Evolutionary conservation across 2,113 vertebrate species (phyloP).

Genomic region (Microtus oregoni): DNA sequence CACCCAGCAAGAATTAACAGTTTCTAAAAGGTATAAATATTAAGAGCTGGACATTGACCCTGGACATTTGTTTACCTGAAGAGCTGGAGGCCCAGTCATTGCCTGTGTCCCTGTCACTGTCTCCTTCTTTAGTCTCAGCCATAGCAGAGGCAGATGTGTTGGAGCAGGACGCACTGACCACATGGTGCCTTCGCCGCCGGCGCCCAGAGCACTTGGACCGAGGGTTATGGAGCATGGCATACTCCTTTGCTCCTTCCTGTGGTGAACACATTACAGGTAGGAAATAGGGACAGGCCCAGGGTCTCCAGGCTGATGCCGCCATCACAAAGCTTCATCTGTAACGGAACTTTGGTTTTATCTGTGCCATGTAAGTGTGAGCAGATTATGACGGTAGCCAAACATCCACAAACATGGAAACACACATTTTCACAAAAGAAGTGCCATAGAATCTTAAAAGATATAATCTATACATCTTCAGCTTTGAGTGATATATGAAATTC

Average conservation of each 20-base stretch:
- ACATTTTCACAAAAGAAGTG: not conserved
- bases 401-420: not conserved
- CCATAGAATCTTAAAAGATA: not conserved
- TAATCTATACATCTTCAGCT: not conserved
- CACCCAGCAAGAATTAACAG: not conserved
- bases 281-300: not conserved
- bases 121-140: conserved; percentile 92
- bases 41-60: not conserved
- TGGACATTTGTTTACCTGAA: conserved; percentile 89
- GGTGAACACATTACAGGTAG: conserved; percentile 52
- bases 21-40: not conserved
- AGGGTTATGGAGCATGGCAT: conserved; percentile 94
- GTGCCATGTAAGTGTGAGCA: not conserved
- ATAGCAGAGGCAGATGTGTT: conserved; percentile 84
- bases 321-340: not conserved
- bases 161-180: conserved; percentile 88
- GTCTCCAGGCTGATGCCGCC: not conserved
- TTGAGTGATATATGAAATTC: conserved; percentile 26
- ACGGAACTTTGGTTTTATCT: not conserved
- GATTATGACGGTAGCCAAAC: not conserved
- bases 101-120: conserved; percentile 95
- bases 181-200: conserved; percentile 89
- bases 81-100: conserved; percentile 95
- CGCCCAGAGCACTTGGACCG: conserved; percentile 92
- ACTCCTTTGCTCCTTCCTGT: conserved; percentile 98